A percentile compares a stretch with the other conserved stretches of the same genome.
These are phyloP conservation scores for Apolygus lucorum DNA, from an alignment of 1,140 invertebrate genomes.

Conservation along the genomic window DNA sequence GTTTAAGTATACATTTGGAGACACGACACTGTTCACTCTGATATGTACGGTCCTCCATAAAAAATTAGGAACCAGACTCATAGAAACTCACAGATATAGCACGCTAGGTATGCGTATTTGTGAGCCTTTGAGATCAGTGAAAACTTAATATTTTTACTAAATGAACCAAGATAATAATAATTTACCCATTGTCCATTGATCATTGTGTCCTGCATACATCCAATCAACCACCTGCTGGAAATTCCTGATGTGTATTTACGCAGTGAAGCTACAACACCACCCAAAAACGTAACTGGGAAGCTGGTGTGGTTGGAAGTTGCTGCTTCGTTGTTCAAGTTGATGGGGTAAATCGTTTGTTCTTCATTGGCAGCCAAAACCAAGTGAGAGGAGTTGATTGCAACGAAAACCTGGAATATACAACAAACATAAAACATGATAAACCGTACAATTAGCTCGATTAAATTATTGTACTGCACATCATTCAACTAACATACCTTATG, in stretches of 20 bases:
- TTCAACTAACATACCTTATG: slow-evolving; percentile 55
- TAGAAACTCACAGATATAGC: no score
- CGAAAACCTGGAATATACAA: slow-evolving; percentile 51
- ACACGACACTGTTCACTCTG: no score
- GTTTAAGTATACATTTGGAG: no score
- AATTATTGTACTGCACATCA: no score
- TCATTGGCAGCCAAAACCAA: slow-evolving; percentile 75
- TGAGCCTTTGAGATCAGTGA: no score
- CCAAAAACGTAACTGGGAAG: slow-evolving; percentile 70
- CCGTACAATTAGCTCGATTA: no score
- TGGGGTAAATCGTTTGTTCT: slow-evolving; percentile 80
- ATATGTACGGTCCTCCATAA: no score
- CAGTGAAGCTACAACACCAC: slow-evolving; percentile 60
- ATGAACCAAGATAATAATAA: no score
- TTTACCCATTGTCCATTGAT: slow-evolving; percentile 72
- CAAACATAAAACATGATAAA: background rate
- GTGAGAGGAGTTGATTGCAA: slow-evolving; percentile 76
- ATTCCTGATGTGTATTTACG: slow-evolving; percentile 50
- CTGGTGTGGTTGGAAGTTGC: slow-evolving; percentile 62
- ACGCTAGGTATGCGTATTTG: no score
- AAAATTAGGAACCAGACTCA: no score
- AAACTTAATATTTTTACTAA: no score
- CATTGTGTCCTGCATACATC: slow-evolving; percentile 83
- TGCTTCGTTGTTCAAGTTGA: slow-evolving; percentile 63
- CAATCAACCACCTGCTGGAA: slow-evolving; percentile 51